Percentiles rank a stretch among this genome's conserved stretches.
Evolutionary conservation across 2,797 vertebrate genomes (phyloP).

Genomic region (Podargus strigoides): DNA sequence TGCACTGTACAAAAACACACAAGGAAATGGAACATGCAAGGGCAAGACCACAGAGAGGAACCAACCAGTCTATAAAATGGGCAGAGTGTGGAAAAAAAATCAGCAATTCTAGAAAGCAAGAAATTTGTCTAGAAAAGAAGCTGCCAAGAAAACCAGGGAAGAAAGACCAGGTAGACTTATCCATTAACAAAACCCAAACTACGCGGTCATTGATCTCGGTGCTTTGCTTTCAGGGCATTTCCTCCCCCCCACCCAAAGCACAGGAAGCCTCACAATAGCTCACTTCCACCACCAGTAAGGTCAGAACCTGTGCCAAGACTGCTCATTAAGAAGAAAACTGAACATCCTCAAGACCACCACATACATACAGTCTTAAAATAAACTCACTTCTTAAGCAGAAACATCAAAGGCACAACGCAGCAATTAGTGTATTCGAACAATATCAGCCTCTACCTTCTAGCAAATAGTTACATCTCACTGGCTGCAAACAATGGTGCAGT

Average conservation of each 20-base stretch:
- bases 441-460: background rate
- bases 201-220: background rate
- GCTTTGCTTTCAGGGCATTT: background rate
- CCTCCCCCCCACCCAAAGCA: slow-evolving; percentile 48
- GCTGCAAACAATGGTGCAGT: background rate
- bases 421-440: rapidly evolving
- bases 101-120: background rate
- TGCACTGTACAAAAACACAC: background rate
- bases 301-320: background rate
- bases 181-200: background rate
- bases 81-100: background rate
- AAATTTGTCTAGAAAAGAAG: background rate
- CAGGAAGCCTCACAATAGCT: slow-evolving; percentile 56
- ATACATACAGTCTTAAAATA: background rate
- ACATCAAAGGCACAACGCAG: background rate
- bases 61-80: background rate
- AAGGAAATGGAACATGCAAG: background rate
- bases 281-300: background rate
- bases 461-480: background rate
- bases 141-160: background rate
- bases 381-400: background rate
- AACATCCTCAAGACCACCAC: background rate
- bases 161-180: background rate
- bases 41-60: background rate
- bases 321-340: background rate